Conservation (phyloP, 1,140 invertebrate genomes). For the Drosophila lowei region DNA sequence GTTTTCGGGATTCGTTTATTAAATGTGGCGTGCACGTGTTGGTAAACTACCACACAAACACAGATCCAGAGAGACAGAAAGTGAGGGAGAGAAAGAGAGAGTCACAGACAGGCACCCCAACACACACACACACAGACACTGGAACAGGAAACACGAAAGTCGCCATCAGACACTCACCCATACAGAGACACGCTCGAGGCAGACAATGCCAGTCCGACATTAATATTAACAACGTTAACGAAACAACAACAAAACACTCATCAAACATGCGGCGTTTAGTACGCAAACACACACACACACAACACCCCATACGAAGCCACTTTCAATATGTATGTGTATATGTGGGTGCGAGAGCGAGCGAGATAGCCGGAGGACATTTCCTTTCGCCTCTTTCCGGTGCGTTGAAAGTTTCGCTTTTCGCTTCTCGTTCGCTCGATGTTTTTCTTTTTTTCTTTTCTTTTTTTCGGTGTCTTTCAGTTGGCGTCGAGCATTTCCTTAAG, state of each 20-base stretch:
- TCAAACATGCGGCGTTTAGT: constrained; percentile 74
- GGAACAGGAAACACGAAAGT: constrained; percentile 12
- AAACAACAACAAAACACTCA: constrained; percentile 60
- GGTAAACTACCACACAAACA: constrained; percentile 60
- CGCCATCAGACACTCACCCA: constrained; percentile 12
- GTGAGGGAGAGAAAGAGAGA: not conserved
- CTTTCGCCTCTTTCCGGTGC: constrained; percentile 67
- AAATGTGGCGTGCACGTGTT: constrained; percentile 78
- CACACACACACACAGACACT: constrained; percentile 32
- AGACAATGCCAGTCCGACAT: constrained; percentile 72
- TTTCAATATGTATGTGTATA: not conserved
- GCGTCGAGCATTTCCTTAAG: constrained; percentile 69
- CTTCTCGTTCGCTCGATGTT: constrained; percentile 49
- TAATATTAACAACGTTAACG: constrained; percentile 79
- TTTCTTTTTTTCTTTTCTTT: constrained; percentile 40
- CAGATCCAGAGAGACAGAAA: constrained; percentile 3
- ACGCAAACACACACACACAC: constrained; percentile 36
- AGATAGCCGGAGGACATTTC: constrained; percentile 39
- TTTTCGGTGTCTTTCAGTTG: constrained; percentile 59
- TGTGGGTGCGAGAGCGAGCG: constrained; percentile 30
- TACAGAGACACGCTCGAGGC: constrained; percentile 37
- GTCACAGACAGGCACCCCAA: constrained; percentile 13
- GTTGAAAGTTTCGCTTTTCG: constrained; percentile 64
- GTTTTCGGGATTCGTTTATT: constrained; percentile 66
- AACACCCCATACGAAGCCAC: not conserved